A percentile compares a stretch with the other conserved stretches of the same genome.
phyloP scores from a whole-genome alignment of 92 coral and sea anemone species.

The Epizoanthus rinbou region DNA sequence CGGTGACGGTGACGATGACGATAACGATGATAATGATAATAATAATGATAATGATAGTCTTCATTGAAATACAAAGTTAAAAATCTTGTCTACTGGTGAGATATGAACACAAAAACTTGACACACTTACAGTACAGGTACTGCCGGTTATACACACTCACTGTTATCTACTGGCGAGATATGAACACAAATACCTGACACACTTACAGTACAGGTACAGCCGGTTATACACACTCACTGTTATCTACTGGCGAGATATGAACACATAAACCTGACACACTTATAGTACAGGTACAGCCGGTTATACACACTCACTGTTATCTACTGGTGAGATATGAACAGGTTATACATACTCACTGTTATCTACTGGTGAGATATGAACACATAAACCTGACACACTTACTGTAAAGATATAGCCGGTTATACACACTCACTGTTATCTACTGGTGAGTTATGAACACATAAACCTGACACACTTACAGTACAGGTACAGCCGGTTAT shows the following conservation, averaged over 20 bases:
- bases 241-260: background rate
- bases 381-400: background rate
- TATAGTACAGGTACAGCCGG: background rate
- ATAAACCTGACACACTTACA: conserved; percentile 48
- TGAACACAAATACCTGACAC: background rate
- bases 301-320: no score
- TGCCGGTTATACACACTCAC: background rate
- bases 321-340: background rate
- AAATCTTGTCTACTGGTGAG: background rate
- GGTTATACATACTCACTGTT: no score
- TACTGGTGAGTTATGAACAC: background rate
- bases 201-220: background rate
- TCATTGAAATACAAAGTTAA: no score
- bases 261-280: background rate
- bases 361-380: background rate
- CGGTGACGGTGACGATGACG: no score
- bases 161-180: background rate
- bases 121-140: background rate
- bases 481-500: conserved; percentile 81
- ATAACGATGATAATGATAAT: no score
- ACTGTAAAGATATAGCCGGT: background rate
- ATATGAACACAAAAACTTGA: background rate
- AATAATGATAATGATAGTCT: no score
- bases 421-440: no score
- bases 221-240: no score